Percentiles rank a stretch among this genome's conserved stretches.
phyloP scores from a whole-genome alignment of 1,140 invertebrate species.

The Pomacea maculata region DNA sequence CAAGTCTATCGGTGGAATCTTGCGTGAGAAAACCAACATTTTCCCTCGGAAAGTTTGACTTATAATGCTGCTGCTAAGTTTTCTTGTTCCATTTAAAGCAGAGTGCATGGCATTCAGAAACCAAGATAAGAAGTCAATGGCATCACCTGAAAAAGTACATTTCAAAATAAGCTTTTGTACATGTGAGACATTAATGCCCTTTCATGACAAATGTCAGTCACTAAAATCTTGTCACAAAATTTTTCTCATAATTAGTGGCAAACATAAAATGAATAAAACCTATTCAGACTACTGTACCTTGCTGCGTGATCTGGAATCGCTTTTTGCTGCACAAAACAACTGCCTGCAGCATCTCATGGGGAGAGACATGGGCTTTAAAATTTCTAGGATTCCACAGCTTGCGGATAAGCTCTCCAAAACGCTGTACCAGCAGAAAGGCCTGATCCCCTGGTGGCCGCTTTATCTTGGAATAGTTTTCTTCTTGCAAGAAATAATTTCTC shows the following conservation, averaged over 20 bases:
- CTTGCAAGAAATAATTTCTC: constrained; percentile 93
- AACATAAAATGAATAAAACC: no score
- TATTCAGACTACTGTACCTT: constrained; percentile 72
- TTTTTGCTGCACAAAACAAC: constrained; percentile 99
- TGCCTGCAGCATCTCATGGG: constrained; percentile 99
- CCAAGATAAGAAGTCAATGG: constrained; percentile 96
- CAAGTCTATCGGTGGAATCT: constrained; percentile 92
- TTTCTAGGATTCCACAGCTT: constrained; percentile 99
- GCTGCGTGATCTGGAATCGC: constrained; percentile 97
- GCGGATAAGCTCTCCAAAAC: constrained; percentile 96
- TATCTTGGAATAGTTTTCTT: constrained; percentile 89
- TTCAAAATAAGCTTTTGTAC: constrained; percentile 1
- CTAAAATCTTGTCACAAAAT: no score
- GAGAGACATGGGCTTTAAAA: constrained; percentile 99
- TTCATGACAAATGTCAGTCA: no score
- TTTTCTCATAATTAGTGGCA: no score
- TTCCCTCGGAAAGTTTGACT: constrained; percentile 95
- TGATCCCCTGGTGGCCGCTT: constrained; percentile 85
- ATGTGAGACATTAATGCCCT: not conserved
- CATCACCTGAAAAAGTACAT: constrained; percentile 78
- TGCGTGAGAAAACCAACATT: constrained; percentile 94
- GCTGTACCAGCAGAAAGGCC: constrained; percentile 86
- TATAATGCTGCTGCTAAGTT: constrained; percentile 75
- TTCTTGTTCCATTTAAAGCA: constrained; percentile 70
- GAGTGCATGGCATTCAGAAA: constrained; percentile 93